These are phyloP conservation scores for Proteles cristata DNA, from an alignment of 2,113 vertebrate genomes.

Conservation along the genomic window DNA sequence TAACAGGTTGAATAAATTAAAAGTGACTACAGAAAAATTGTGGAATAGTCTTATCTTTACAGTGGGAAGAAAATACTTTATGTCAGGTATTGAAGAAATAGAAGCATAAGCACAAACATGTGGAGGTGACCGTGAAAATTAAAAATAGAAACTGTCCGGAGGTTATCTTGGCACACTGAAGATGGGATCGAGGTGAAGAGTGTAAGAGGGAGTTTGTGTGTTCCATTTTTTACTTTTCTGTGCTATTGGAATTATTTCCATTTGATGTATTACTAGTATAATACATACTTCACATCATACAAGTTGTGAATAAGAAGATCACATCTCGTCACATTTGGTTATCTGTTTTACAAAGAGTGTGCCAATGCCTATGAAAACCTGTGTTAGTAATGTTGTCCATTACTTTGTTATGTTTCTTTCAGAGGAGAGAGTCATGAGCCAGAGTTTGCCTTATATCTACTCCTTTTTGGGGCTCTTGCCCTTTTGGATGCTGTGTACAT, in stretches of 20 bases:
- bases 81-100: background rate
- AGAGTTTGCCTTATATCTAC: background rate
- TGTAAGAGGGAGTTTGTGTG: background rate
- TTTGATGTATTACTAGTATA: background rate
- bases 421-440: conserved; percentile 78
- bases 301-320: background rate
- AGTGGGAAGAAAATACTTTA: background rate
- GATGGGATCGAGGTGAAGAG: background rate
- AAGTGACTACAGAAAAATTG: background rate
- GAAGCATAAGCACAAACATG: background rate
- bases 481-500: conserved; percentile 38
- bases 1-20: background rate
- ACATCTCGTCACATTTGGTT: background rate
- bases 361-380: background rate
- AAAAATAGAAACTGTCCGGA: background rate
- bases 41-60: background rate
- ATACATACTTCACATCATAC: background rate
- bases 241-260: background rate
- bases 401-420: conserved; percentile 56
- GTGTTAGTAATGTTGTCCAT: background rate
- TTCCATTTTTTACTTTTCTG: background rate
- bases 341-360: background rate
- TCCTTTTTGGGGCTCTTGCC: conserved; percentile 67
- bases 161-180: background rate
- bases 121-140: background rate